Base-by-base conservation (phyloP, 2,888 invertebrate genomes). In the Phyto melanocephala region DNA sequence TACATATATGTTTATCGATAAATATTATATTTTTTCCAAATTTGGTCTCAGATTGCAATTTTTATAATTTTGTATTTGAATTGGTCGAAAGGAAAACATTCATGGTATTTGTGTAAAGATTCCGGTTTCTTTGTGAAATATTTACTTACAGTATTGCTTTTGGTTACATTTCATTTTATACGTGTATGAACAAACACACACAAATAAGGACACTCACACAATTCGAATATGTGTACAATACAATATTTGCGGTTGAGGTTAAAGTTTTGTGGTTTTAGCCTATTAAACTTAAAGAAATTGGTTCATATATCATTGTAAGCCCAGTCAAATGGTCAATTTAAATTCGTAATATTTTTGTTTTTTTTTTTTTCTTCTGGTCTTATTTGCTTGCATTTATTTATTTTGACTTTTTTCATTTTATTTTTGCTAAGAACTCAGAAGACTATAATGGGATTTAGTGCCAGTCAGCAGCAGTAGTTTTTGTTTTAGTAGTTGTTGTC, bases 221-320 rank as follows among this genome's bases (percentile, higher is more conserved):
- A 17, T 58, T 1, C 33, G n/a, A 50, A 50, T n/a, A 5, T 60
- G 6, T 65, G 37, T 60, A 28, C 50, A 8, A 33, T 65, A 79
- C 47, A 72, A 72, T 75, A 78, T 82, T 78, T 81, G 81, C 74
- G 81, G 81, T 81, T 82, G 75, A 75, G 81, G 81, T 75, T 82
- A 82, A 75, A 82, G 42, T 71, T 79, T 60, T 82, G 81, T 60
- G 81, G 81, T 79, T 78, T 79, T 71, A 60, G 81, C 78, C 81
- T 82, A 82, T 82, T 82, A 82, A 82, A 82, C 78, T 56, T 67
- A 54, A 82, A 78, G 81, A 75, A 82, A 82, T 82, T 82, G 75
- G 17, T 82, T 75, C 75, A 79, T 82, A 82, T 79, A 75, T 82
- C 78, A 81, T 78, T 70, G 67, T 22, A 60, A 6, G 58, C 50